phyloP scores from a whole-genome alignment of 1,140 invertebrate species.

The Polyergus mexicanus region DNA sequence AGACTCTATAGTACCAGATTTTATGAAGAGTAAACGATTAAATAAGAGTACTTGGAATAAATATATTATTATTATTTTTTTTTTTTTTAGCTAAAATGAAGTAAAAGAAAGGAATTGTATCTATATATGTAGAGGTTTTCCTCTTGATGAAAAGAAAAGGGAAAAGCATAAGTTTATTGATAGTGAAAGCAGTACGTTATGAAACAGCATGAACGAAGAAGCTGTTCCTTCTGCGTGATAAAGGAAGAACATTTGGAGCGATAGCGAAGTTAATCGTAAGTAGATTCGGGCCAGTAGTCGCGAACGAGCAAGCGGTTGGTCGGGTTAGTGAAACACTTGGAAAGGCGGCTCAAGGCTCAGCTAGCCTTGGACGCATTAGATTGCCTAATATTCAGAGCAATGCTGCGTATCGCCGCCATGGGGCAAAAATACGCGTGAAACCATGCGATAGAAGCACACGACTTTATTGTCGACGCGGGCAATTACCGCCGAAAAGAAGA shows the following conservation, averaged over 20 bases:
- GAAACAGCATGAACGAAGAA: not conserved
- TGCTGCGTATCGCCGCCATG: constrained; percentile 67
- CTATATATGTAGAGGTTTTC: not conserved
- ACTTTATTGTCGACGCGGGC: constrained; percentile 17
- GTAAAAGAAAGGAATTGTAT: not conserved
- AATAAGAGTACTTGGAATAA: too few species aligned
- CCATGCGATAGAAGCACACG: constrained; percentile 44
- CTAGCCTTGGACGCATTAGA: constrained; percentile 87
- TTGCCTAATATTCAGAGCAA: constrained; percentile 85
- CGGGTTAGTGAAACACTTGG: constrained; percentile 85
- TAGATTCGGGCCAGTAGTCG: constrained; percentile 52
- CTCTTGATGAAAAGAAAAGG: constrained; percentile 21
- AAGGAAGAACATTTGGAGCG: constrained; percentile 38
- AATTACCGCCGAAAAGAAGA: constrained; percentile 14
- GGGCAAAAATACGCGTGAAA: constrained; percentile 76
- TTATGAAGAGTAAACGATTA: too few species aligned
- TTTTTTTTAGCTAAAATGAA: not conserved
- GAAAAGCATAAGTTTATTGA: not conserved
- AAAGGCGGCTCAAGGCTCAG: constrained; percentile 85
- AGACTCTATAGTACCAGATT: too few species aligned
- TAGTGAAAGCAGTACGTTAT: not conserved
- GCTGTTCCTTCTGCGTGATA: not conserved
- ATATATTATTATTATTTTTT: too few species aligned
- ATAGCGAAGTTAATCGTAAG: constrained; percentile 63
- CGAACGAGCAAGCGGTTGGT: constrained; percentile 73